Percentiles rank a stretch among this genome's conserved stretches.
These are phyloP conservation scores for Mandrillus leucophaeus DNA, from an alignment of 2,113 vertebrate species.

Conservation along the genomic window DNA sequence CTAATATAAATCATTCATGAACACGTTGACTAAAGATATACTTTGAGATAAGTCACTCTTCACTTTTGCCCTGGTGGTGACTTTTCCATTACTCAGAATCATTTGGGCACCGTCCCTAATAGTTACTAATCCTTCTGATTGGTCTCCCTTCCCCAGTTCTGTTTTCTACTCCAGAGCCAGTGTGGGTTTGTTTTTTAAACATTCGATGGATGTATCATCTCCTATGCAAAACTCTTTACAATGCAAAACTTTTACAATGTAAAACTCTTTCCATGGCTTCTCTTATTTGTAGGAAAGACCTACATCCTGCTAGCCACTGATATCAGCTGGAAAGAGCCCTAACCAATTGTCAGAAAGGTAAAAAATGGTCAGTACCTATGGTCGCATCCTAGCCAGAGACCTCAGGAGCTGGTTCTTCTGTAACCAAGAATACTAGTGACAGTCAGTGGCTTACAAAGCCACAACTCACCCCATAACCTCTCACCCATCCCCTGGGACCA, in stretches of 20 bases:
- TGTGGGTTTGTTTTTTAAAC: background rate
- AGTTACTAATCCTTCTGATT: background rate
- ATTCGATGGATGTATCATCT: background rate
- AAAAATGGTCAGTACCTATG: rapidly evolving
- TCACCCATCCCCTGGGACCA: background rate
- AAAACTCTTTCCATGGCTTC: background rate
- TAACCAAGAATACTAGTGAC: background rate
- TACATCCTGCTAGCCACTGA: background rate
- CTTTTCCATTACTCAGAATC: background rate
- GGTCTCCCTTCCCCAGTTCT: background rate
- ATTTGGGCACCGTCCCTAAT: background rate
- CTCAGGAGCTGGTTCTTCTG: background rate
- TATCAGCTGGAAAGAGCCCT: background rate
- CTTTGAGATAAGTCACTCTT: background rate
- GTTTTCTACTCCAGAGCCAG: background rate
- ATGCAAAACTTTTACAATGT: background rate
- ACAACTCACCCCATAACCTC: rapidly evolving
- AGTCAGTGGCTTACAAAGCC: background rate
- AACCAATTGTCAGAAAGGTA: background rate
- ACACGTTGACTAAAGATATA: background rate
- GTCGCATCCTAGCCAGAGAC: background rate
- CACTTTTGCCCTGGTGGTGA: rapidly evolving
- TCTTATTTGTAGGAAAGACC: background rate
- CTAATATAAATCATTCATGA: background rate
- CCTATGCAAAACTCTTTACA: background rate